A percentile compares a stretch with the other conserved stretches of the same genome.
These are phyloP conservation scores for Limnephilus lunatus DNA, from an alignment of 2,888 invertebrate species.

Conservation along the genomic window DNA sequence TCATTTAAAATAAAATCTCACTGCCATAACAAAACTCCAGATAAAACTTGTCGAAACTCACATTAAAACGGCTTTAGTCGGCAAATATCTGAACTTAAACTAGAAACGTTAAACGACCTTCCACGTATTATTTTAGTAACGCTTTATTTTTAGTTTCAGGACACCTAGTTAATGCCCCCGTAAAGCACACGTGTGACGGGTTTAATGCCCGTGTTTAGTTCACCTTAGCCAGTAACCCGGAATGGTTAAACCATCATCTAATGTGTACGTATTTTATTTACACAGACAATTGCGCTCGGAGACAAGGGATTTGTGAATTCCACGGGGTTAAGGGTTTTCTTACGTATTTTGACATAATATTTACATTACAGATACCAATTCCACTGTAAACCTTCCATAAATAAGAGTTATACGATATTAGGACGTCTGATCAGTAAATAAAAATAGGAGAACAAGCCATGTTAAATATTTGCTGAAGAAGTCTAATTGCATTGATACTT, in stretches of 20 bases:
- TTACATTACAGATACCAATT: not conserved
- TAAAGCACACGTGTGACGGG: not conserved
- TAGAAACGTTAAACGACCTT: not conserved
- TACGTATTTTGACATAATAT: not conserved
- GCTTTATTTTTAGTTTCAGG: not conserved
- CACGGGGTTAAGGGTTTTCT: not conserved
- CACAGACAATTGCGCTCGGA: not conserved
- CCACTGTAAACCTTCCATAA: not conserved
- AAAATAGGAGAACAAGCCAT: not conserved
- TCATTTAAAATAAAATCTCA: not conserved
- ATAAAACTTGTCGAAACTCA: not conserved
- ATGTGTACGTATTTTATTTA: not conserved
- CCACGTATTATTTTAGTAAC: not conserved
- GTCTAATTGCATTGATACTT: no score
- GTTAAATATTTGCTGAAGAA: no score
- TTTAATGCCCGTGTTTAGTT: not conserved
- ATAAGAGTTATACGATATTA: not conserved
- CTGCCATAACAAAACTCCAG: not conserved
- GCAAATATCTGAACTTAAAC: not conserved
- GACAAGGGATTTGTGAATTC: not conserved
- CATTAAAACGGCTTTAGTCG: not conserved
- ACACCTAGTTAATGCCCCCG: not conserved
- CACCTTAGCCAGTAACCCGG: not conserved
- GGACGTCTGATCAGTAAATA: not conserved
- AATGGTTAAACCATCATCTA: not conserved